phyloP scores from a whole-genome alignment of 2,888 invertebrate genomes.

The Ennomos quercinarius region DNA sequence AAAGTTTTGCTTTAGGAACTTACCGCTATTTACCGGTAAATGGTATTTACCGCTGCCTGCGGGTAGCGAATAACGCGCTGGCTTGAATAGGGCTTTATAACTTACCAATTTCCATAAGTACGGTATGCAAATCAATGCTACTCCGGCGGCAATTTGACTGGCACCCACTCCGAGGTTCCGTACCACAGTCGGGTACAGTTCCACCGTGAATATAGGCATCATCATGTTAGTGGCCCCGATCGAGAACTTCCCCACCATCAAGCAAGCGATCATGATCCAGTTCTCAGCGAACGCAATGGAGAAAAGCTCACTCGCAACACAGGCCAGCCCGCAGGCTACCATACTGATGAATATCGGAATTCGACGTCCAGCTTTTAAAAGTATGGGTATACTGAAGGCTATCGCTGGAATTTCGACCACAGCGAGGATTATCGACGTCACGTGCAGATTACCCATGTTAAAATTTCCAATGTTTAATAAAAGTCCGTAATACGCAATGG shows the following conservation, averaged over 20 bases:
- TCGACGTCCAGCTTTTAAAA: slow-evolving; percentile 90
- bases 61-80: too few relatives aligned
- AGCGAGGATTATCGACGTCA: slow-evolving; percentile 90
- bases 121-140: slow-evolving; percentile 91
- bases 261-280: slow-evolving; percentile 89
- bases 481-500: slow-evolving; percentile 91
- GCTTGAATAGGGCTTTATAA: too few relatives aligned
- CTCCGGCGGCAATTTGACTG: slow-evolving; percentile 90
- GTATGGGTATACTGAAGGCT: slow-evolving; percentile 89
- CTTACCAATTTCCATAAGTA: slow-evolving; percentile 91
- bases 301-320: slow-evolving; percentile 86
- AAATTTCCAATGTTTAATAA: slow-evolving; percentile 90
- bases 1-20: too few relatives aligned
- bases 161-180: slow-evolving; percentile 90
- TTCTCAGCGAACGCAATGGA: slow-evolving; percentile 83
- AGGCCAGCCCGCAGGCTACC: slow-evolving; percentile 88
- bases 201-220: slow-evolving; percentile 91
- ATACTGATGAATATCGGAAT: slow-evolving; percentile 90
- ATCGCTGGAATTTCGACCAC: slow-evolving; percentile 92
- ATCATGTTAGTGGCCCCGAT: slow-evolving; percentile 92
- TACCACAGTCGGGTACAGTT: slow-evolving; percentile 89
- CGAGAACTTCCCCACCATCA: slow-evolving; percentile 92
- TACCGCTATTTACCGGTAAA: too few relatives aligned
- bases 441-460: slow-evolving; percentile 90
- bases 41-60: too few relatives aligned